These are phyloP conservation scores for Spialia ferax DNA, from an alignment of 2,888 invertebrate genomes.

Conservation along the genomic window DNA sequence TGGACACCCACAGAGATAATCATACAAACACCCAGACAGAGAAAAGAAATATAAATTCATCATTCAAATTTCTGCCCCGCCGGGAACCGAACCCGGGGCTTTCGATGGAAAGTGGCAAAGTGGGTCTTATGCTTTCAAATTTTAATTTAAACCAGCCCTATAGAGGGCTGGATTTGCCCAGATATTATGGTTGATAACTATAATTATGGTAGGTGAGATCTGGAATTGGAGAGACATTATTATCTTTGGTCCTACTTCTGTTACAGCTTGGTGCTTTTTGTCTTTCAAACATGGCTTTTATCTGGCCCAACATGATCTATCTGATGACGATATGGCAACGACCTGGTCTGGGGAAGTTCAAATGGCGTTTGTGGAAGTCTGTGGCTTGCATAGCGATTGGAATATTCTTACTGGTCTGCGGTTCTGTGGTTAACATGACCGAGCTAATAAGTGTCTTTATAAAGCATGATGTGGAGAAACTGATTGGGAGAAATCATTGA, in stretches of 20 bases:
- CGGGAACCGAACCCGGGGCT: too few species aligned
- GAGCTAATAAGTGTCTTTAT: constrained; percentile 50
- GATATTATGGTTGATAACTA: too few species aligned
- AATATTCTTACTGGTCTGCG: constrained; percentile 62
- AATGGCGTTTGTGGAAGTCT: constrained; percentile 73
- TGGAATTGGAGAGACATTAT: not conserved
- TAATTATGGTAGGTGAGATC: not conserved
- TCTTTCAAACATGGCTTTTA: constrained; percentile 78
- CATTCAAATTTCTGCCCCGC: too few species aligned
- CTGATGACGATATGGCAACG: constrained; percentile 70
- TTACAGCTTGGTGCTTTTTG: constrained; percentile 80
- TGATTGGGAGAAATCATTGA: constrained; percentile 5
- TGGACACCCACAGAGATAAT: too few species aligned
- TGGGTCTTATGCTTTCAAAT: too few species aligned
- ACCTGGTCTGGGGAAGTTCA: constrained; percentile 69
- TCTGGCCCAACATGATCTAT: constrained; percentile 77
- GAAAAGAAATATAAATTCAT: too few species aligned
- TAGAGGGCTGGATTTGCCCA: too few species aligned
- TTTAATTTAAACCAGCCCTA: too few species aligned
- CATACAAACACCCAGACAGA: too few species aligned
- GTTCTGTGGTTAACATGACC: constrained; percentile 54
- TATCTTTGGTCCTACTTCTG: not conserved
- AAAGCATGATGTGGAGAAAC: constrained; percentile 13
- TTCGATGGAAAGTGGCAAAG: too few species aligned
- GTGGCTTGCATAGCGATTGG: constrained; percentile 61